phyloP scores from a whole-genome alignment of 2,888 invertebrate species.

The Coecobrya sp. region DNA sequence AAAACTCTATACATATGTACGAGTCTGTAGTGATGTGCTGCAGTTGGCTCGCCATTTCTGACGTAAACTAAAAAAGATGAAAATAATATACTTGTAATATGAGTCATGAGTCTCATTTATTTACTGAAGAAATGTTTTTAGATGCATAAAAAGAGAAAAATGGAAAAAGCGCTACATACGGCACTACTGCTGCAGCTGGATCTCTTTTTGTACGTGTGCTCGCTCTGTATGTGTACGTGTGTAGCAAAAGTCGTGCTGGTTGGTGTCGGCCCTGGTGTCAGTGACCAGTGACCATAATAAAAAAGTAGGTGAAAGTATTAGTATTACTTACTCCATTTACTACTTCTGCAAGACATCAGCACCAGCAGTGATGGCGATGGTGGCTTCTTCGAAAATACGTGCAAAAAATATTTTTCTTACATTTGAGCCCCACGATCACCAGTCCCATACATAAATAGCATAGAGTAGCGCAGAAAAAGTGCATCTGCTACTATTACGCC shows the following conservation, averaged over 20 bases:
- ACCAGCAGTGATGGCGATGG: not conserved
- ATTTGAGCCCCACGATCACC: not conserved
- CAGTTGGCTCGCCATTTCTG: not conserved
- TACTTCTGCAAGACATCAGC: not conserved
- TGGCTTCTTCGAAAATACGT: constrained; percentile 33
- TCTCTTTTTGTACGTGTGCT: not conserved
- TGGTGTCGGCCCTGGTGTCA: constrained; percentile 31
- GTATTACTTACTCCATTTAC: constrained; percentile 14
- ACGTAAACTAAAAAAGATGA: constrained; percentile 7
- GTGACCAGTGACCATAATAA: constrained; percentile 60
- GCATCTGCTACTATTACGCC: constrained; percentile 25
- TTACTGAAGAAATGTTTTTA: constrained; percentile 13
- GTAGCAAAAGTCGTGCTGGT: constrained; percentile 28
- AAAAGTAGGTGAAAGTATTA: constrained; percentile 59
- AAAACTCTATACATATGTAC: not conserved
- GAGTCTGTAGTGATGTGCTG: not conserved
- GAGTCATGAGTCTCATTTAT: not conserved
- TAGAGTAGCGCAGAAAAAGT: not conserved
- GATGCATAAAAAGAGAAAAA: not conserved
- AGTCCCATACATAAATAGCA: not conserved
- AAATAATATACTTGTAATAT: constrained; percentile 41
- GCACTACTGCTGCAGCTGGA: not conserved
- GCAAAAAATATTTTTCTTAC: constrained; percentile 25
- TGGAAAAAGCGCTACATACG: not conserved
- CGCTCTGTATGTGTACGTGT: not conserved